Conservation (phyloP, 2,888 invertebrate species). For the Odontothrips loti region DNA sequence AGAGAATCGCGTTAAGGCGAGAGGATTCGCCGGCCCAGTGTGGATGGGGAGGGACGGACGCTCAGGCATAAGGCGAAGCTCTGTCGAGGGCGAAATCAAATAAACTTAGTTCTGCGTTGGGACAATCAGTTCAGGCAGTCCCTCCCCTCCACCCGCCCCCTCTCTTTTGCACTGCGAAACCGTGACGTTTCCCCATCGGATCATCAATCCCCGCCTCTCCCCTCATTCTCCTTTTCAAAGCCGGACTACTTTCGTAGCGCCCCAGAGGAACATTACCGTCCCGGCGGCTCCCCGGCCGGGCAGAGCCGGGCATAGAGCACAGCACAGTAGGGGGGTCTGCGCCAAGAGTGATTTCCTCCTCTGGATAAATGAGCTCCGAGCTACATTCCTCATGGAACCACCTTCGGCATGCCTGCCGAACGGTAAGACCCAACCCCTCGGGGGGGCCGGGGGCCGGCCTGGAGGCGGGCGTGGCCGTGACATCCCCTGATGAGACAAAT, state of each 20-base stretch:
- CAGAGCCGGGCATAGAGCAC: not conserved
- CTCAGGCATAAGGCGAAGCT: not conserved
- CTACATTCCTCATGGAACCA: too few species aligned
- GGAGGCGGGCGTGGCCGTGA: not conserved
- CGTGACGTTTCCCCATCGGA: not conserved
- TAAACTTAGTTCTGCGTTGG: slow-evolving; percentile 18
- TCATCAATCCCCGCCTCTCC: slow-evolving; percentile 20
- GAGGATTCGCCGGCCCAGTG: too few species aligned
- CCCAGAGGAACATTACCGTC: not conserved
- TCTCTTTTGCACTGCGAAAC: too few species aligned
- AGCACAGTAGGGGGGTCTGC: too few species aligned
- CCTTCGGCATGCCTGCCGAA: too few species aligned
- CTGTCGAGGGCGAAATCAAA: slow-evolving; percentile 24
- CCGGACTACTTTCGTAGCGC: too few species aligned
- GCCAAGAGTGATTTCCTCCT: too few species aligned
- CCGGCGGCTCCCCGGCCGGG: not conserved
- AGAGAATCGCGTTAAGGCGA: too few species aligned
- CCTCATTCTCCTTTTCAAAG: not conserved
- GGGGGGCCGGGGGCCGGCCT: not conserved
- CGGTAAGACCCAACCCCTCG: not conserved
- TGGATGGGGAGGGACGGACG: not conserved
- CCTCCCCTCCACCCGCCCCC: not conserved
- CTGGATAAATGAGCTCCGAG: too few species aligned
- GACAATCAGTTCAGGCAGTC: slow-evolving; percentile 8
- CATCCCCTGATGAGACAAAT: slow-evolving; percentile 6